Evolutionary conservation across 2,888 invertebrate genomes (phyloP), one percentile per base, ranked within the genome.

Genomic region (Erebia ligea): DNA sequence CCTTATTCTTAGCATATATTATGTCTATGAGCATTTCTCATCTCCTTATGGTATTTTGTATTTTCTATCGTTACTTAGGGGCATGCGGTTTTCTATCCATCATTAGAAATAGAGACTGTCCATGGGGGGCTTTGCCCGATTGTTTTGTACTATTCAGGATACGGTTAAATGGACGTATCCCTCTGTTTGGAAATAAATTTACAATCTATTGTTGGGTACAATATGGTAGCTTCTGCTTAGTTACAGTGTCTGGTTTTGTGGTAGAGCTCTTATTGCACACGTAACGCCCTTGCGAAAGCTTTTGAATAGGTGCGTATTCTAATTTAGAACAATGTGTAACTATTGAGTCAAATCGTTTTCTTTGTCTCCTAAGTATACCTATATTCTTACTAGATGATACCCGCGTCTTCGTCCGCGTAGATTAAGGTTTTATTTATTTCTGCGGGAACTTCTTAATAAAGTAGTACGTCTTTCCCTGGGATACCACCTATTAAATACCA

Each of bases 121-220:
- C 42, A 40, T 11, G 42, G 59, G 59, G 59, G 59, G 52, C 42
- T n/a, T 17, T 17, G 17, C n/a, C 40, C 59, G 9, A 59, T 59
- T 59, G 42, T 59, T 59, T 42, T 42, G 40, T 17, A 42, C 4
- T 17, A 10, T 42, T 17, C 17, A n/a, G 59, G 59, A 42, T 42
- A 17, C 42, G 17, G 11, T 17, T 42, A 19, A 42, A 59, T 59
- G 40, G 34, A 21, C 71, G 81, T 82, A 83, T 81, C 85, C 17
- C 52, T 80, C 82, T 84, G 80, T 77, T 82, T 78, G 78, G 82
- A 84, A 85, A 84, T 83, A 84, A 79, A 83, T 83, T 80, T 82
- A 80, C 79, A 81, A 78, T 79, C 79, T 82, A 85, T 87, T 88
- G 86, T 86, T 73, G 77, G 80, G 79, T 79, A 86, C 83, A 88